These are phyloP conservation scores for Cotesia vestalis DNA, from an alignment of 1,140 invertebrate genomes.

Conservation along the genomic window DNA sequence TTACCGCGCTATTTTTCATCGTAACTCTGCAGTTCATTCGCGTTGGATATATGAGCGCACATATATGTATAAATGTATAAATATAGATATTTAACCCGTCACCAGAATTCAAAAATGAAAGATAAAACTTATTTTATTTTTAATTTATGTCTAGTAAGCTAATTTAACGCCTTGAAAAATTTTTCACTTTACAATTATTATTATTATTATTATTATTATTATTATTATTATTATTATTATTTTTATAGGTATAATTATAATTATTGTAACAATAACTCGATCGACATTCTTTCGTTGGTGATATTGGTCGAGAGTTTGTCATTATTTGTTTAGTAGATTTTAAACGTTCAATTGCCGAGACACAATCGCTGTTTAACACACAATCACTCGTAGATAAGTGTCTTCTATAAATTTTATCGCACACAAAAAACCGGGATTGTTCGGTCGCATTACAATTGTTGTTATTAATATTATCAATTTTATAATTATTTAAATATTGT, in stretches of 20 bases:
- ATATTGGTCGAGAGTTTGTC: neutral
- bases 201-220: conserved; percentile 7
- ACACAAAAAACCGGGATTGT: neutral
- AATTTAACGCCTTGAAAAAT: neutral
- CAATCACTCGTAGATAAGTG: conserved; percentile 8
- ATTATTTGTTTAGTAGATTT: conserved; percentile 7
- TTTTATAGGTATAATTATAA: conserved; percentile 11
- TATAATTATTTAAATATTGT: neutral
- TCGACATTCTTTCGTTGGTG: too few relatives aligned
- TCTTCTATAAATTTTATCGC: conserved; percentile 7
- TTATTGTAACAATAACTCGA: conserved; percentile 6
- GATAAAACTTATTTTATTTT: conserved; percentile 55
- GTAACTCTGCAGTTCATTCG: too few relatives aligned
- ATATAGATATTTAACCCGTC: conserved; percentile 52
- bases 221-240: conserved; percentile 13
- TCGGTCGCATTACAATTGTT: neutral
- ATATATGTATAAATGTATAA: neutral
- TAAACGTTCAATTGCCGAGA: neutral
- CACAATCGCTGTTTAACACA: conserved; percentile 16
- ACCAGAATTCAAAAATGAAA: conserved; percentile 58
- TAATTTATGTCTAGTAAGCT: conserved; percentile 42
- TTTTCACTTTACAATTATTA: neutral
- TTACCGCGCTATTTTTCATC: too few relatives aligned
- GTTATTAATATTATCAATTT: neutral
- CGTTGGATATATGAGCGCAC: too few relatives aligned